phyloP scores from a whole-genome alignment of 2,113 vertebrate species.

The Desmodus rotundus region DNA sequence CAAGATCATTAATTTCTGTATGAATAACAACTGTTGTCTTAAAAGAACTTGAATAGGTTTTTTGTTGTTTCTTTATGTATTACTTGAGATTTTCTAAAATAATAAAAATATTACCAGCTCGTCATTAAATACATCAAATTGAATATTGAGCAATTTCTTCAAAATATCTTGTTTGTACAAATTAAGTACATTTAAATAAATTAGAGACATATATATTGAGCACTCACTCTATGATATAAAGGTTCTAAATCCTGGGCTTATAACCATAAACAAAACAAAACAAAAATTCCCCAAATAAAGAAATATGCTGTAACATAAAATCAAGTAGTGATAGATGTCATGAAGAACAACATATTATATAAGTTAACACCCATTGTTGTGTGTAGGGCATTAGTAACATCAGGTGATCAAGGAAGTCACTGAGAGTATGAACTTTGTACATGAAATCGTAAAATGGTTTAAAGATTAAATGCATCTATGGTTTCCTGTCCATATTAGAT shows the following conservation, averaged over 20 bases:
- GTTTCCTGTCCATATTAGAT: neutral
- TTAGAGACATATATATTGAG: neutral
- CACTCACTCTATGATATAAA: neutral
- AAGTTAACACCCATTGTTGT: neutral
- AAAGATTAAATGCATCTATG: neutral
- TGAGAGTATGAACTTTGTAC: neutral
- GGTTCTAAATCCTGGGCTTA: accelerated
- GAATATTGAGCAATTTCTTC: neutral
- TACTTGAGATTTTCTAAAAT: neutral
- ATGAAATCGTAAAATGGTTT: neutral
- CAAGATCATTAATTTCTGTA: neutral
- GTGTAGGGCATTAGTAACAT: neutral
- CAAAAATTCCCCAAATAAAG: neutral
- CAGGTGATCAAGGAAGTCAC: neutral
- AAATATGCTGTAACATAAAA: neutral
- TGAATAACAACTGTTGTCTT: neutral
- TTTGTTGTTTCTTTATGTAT: neutral
- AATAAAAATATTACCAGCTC: neutral
- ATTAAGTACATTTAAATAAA: neutral
- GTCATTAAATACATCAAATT: neutral
- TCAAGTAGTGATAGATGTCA: neutral
- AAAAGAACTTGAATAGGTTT: neutral
- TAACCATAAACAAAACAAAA: neutral
- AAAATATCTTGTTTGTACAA: neutral
- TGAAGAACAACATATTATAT: neutral